These are phyloP conservation scores for Psilanteris sp. DNA, from an alignment of 1,140 invertebrate genomes.

Conservation along the genomic window DNA sequence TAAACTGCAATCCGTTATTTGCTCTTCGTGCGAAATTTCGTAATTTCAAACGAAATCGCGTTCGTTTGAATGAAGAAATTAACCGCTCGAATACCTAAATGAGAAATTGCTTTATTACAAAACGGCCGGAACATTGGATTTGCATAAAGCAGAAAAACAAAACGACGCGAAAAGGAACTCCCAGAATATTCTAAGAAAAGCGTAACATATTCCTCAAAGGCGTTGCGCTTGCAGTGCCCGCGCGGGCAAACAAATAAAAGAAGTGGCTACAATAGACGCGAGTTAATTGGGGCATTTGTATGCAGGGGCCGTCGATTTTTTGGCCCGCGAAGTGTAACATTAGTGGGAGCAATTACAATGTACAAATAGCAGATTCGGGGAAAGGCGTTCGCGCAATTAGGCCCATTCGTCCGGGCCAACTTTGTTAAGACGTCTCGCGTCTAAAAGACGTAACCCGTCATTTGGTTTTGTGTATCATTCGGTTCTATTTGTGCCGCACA, in stretches of 20 bases:
- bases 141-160: no score
- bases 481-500: constrained; percentile 34
- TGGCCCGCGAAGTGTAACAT: constrained; percentile 7
- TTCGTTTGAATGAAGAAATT: no score
- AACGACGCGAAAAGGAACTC: no score
- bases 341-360: constrained; percentile 20
- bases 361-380: constrained; percentile 17
- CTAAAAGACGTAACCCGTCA: constrained; percentile 37
- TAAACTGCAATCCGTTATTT: no score
- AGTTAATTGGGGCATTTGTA: constrained; percentile 17
- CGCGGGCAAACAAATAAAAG: constrained; percentile 27
- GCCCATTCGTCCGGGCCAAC: not conserved
- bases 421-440: constrained; percentile 35
- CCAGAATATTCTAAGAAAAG: no score
- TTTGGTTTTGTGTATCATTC: constrained; percentile 41
- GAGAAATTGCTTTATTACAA: no score
- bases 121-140: no score
- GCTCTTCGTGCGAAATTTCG: no score
- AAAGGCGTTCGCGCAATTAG: constrained; percentile 14
- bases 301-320: constrained; percentile 21
- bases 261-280: constrained; percentile 5
- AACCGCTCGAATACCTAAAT: no score
- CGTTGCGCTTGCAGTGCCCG: no score
- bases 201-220: no score
- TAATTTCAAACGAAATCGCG: no score